A percentile compares a stretch with the other conserved stretches of the same genome.
Conservation (phyloP, 2,888 invertebrate genomes). For the Agrochola lota region DNA sequence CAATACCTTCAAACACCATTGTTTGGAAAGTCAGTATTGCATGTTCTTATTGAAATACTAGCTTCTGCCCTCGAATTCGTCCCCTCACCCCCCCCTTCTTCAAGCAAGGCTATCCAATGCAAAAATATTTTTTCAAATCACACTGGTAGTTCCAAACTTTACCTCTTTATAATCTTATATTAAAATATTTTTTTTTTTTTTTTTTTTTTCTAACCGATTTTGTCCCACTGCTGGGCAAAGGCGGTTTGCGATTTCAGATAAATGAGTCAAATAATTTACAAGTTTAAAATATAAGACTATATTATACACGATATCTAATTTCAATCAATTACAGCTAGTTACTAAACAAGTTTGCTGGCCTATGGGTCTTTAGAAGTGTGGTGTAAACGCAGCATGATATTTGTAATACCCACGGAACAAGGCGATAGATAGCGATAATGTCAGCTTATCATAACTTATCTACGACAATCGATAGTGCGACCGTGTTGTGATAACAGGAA, state of each 20-base stretch:
- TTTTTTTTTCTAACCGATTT: too few relatives aligned
- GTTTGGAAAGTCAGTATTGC: constrained; percentile 15
- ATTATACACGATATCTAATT: constrained; percentile 18
- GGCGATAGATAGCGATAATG: constrained; percentile 64
- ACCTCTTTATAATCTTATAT: too few relatives aligned
- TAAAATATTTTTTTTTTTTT: too few relatives aligned
- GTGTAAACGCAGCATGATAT: constrained; percentile 67
- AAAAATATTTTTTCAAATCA: too few relatives aligned
- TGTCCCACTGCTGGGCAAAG: too few relatives aligned
- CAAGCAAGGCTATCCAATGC: too few relatives aligned
- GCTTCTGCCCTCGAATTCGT: too few relatives aligned
- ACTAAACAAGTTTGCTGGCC: constrained; percentile 38
- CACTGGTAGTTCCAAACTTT: too few relatives aligned
- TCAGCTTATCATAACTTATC: constrained; percentile 73
- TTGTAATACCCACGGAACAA: constrained; percentile 52
- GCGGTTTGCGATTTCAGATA: too few relatives aligned
- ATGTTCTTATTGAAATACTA: constrained; percentile 1
- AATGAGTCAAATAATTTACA: neutral
- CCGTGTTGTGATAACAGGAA: constrained; percentile 45
- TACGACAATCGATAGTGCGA: constrained; percentile 73
- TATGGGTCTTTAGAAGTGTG: constrained; percentile 7
- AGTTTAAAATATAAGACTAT: constrained; percentile 2
- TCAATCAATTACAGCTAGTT: constrained; percentile 17
- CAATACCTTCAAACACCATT: constrained; percentile 35
- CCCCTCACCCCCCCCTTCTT: too few relatives aligned